A percentile compares a stretch with the other conserved stretches of the same genome.
phyloP scores from a whole-genome alignment of 1,140 invertebrate species.

The Amyelois transitella region DNA sequence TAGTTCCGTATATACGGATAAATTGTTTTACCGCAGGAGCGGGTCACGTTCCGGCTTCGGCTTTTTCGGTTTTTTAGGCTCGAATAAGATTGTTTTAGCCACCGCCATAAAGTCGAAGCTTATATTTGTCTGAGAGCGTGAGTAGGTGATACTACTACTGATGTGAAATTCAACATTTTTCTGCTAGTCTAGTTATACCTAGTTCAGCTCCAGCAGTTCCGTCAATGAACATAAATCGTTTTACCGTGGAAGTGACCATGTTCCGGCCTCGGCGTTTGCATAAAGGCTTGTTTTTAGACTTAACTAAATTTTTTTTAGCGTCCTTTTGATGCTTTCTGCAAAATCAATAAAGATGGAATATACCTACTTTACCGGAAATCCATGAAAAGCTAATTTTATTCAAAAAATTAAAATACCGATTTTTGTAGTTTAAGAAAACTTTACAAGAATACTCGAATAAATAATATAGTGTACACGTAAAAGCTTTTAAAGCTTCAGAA shows the following conservation, averaged over 20 bases:
- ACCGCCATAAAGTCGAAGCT: conserved; percentile 37
- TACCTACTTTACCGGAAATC: too few relatives aligned
- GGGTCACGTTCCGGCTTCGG: conserved; percentile 62
- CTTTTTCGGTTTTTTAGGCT: conserved; percentile 72
- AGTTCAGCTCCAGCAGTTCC: conserved; percentile 64
- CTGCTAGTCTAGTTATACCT: too few relatives aligned
- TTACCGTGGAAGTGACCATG: conserved; percentile 63
- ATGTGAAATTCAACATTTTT: too few relatives aligned
- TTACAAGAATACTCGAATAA: too few relatives aligned
- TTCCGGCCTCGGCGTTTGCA: conserved; percentile 67
- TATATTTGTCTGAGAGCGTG: conserved; percentile 19
- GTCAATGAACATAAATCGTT: conserved; percentile 74
- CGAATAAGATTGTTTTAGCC: conserved; percentile 72
- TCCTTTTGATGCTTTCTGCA: too few relatives aligned
- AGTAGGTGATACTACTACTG: too few relatives aligned
- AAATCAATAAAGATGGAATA: too few relatives aligned
- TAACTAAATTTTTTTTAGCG: conserved; percentile 71
- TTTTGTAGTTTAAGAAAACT: too few relatives aligned
- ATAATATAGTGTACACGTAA: too few relatives aligned
- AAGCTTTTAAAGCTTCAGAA: too few relatives aligned
- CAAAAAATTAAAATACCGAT: too few relatives aligned
- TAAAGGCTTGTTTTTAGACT: conserved; percentile 72
- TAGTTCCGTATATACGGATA: conserved; percentile 71
- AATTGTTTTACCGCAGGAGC: conserved; percentile 70
- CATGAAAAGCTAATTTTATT: too few relatives aligned